Conservation (phyloP, 2,888 invertebrate species). For the Torymus auratus region DNA sequence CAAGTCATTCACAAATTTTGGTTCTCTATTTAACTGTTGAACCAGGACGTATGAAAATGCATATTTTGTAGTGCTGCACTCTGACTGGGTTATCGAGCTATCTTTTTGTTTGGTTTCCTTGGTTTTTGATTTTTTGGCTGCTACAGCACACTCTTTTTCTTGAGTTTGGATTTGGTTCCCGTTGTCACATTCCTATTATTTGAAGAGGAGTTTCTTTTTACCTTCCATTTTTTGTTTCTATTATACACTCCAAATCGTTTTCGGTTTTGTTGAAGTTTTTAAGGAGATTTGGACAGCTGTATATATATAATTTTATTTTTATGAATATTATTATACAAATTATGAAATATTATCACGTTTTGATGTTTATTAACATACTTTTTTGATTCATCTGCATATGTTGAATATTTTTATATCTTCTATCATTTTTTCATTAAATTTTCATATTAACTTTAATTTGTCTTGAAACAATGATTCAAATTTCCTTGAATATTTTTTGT, state of each 20-base stretch:
- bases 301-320: background rate
- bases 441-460: background rate
- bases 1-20: constrained; percentile 1
- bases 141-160: background rate
- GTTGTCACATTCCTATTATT: constrained; percentile 11
- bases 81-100: constrained; percentile 17
- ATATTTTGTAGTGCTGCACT: constrained; percentile 29
- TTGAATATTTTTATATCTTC: too few species aligned
- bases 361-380: constrained; percentile 6
- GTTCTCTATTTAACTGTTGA: constrained; percentile 4
- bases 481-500: constrained; percentile 34
- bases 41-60: constrained; percentile 25
- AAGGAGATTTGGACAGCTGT: constrained; percentile 26
- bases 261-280: constrained; percentile 24
- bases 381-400: background rate
- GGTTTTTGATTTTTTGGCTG: constrained; percentile 12
- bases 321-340: background rate
- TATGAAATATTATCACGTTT: background rate
- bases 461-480: constrained; percentile 19
- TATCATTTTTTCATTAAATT: too few species aligned
- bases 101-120: constrained; percentile 24
- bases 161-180: constrained; percentile 32
- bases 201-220: constrained; percentile 12
- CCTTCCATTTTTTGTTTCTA: constrained; percentile 24
- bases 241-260: background rate